phyloP scores from a whole-genome alignment of 2,888 invertebrate species.

The Xanthostigma xanthostigma region DNA sequence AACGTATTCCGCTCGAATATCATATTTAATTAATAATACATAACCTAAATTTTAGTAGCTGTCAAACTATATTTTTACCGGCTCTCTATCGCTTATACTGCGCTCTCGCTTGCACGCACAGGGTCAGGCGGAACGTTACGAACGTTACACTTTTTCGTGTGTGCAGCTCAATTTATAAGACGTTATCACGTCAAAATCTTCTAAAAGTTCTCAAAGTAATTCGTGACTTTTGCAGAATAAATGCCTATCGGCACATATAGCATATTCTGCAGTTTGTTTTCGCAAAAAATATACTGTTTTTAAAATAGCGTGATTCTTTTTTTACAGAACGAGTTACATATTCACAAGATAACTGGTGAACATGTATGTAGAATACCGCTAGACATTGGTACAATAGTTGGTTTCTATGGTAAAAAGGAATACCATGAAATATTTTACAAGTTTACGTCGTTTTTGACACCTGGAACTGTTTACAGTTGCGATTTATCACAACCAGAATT shows the following conservation, averaged over 20 bases:
- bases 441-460: constrained; percentile 87
- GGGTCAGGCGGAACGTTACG: too few species aligned
- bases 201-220: not conserved
- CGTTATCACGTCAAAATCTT: too few species aligned
- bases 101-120: too few species aligned
- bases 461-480: constrained; percentile 73
- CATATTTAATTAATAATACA: too few species aligned
- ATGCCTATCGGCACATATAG: not conserved
- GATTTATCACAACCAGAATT: constrained; percentile 54
- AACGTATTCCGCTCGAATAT: too few species aligned
- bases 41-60: too few species aligned
- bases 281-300: too few species aligned
- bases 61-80: too few species aligned
- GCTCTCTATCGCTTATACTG: too few species aligned
- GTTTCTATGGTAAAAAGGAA: constrained; percentile 71
- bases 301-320: constrained; percentile 8
- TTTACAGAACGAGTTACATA: constrained; percentile 65
- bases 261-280: too few species aligned
- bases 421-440: constrained; percentile 84
- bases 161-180: too few species aligned
- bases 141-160: too few species aligned
- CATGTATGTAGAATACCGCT: constrained; percentile 59
- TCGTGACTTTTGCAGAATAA: constrained; percentile 1
- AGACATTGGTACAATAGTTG: constrained; percentile 74
- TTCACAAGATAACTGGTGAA: constrained; percentile 59